Base-by-base conservation (phyloP, 2,113 vertebrate species). In the Galbula dea region DNA sequence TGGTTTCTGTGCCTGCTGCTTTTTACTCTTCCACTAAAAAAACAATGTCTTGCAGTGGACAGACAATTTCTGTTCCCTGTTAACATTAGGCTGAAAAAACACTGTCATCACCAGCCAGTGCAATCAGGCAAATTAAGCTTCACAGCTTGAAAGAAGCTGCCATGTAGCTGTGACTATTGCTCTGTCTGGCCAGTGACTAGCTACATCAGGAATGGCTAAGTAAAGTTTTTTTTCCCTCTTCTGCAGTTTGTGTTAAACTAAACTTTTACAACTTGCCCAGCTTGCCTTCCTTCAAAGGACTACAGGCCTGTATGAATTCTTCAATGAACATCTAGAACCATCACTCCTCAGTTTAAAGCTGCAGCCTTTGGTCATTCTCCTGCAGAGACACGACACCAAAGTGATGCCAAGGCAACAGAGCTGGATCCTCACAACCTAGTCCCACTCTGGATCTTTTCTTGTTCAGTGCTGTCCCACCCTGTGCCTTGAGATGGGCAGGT, bases 31-130 rank as follows among this genome's bases (percentile, higher is more conserved):
- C 30, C 49, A 75, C 10, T 93, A n/a, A 90, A 83, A n/a, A 75
- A 39, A 37, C 29, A 61, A 88, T 12, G 46, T 23, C 61, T 92
- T 78, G 34, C 62, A 62, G 37, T 49, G 71, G 88, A 88, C 75
- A 89, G 91, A 76, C 12, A 75, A 65, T 76, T 90, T 93, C 41
- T 94, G 34, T 46, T 84, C n/a, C 41, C 19, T 75, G 39, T 55
- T 89, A 76, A 49, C 54, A 68, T 76, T 17, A 88, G 36, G 34
- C 32, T 82, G 78, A 68, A 78, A 80, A 92, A 95, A 72, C 62
- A 46, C 14, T 79, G 68, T 83, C 74, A 93, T 89, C 58, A 94
- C 27, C 71, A 91, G 72, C 48, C 86, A 86, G 48, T 20, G 27
- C 24, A 88, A 65, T 8, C 59, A 55, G 34, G 20, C 34, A 75